phyloP scores from a whole-genome alignment of 2,888 invertebrate species.

The Rhorus exstirpatorius region DNA sequence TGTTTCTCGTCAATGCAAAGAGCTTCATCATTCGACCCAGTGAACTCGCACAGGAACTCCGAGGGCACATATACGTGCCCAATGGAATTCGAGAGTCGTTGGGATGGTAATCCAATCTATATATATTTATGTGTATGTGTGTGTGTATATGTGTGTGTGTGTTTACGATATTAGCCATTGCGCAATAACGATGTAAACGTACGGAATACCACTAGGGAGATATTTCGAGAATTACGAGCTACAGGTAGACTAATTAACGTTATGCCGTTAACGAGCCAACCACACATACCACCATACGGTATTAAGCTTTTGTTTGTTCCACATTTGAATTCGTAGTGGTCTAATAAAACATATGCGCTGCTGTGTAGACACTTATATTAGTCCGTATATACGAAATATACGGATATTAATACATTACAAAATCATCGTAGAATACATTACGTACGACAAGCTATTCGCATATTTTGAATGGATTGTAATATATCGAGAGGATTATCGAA shows the following conservation, averaged over 20 bases:
- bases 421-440: slow-evolving; percentile 1
- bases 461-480: no score
- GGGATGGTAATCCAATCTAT: slow-evolving; percentile 1
- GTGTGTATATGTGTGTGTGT: neutral
- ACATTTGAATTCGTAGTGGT: slow-evolving; percentile 40
- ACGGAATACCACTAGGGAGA: slow-evolving; percentile 50
- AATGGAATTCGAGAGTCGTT: slow-evolving; percentile 18
- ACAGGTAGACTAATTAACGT: slow-evolving; percentile 75
- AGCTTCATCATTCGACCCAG: slow-evolving; percentile 34
- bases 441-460: no score
- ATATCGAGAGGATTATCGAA: no score
- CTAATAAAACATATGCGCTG: slow-evolving; percentile 44
- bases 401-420: slow-evolving; percentile 27
- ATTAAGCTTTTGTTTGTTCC: slow-evolving; percentile 44
- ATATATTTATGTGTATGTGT: slow-evolving; percentile 2
- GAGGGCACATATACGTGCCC: neutral
- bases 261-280: slow-evolving; percentile 71
- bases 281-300: slow-evolving; percentile 29
- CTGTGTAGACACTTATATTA: slow-evolving; percentile 18
- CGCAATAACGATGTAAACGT: slow-evolving; percentile 57
- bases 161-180: slow-evolving; percentile 17
- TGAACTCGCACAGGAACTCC: neutral
- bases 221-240: slow-evolving; percentile 72
- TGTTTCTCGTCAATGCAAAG: slow-evolving; percentile 17
- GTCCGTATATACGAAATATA: neutral